A percentile compares a stretch with the other conserved stretches of the same genome.
These are phyloP conservation scores for Linyphia triangularis DNA, from an alignment of 2,888 invertebrate genomes.

Conservation along the genomic window DNA sequence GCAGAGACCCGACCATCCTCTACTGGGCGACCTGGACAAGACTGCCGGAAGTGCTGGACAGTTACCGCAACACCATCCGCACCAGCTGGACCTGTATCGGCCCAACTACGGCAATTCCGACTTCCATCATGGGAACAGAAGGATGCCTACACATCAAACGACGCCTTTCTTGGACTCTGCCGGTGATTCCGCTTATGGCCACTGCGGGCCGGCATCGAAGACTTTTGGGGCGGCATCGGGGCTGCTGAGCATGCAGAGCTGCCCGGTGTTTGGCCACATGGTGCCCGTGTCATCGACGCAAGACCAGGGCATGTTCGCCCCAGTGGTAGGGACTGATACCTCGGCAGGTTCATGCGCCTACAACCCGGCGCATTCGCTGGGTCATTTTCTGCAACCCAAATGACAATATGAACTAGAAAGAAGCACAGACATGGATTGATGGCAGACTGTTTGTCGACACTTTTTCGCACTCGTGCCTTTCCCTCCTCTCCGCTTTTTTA, in stretches of 20 bases:
- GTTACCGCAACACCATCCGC: constrained; percentile 43
- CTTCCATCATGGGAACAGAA: constrained; percentile 54
- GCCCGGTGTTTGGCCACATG: constrained; percentile 73
- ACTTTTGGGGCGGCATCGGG: constrained; percentile 30
- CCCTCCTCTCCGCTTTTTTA: constrained; percentile 35
- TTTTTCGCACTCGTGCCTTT: neutral
- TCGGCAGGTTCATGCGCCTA: constrained; percentile 69
- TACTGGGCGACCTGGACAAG: constrained; percentile 64
- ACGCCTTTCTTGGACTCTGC: constrained; percentile 48
- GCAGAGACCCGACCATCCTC: constrained; percentile 57
- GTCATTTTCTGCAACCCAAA: constrained; percentile 72
- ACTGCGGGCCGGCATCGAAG: constrained; percentile 65
- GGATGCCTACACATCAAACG: constrained; percentile 26
- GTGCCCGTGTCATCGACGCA: constrained; percentile 64
- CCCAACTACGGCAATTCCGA: constrained; percentile 29
- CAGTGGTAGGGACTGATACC: constrained; percentile 26
- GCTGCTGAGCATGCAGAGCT: constrained; percentile 71
- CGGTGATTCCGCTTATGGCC: constrained; percentile 48
- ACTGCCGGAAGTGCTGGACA: constrained; percentile 14
- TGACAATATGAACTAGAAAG: constrained; percentile 4
- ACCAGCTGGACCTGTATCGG: constrained; percentile 66
- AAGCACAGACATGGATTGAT: constrained; percentile 6
- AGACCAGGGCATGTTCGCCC: constrained; percentile 67
- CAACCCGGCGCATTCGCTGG: constrained; percentile 68
- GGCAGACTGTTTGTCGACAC: neutral